Evolutionary conservation across 2,797 vertebrate species (phyloP).

Genomic region (Anguilla anguilla): DNA sequence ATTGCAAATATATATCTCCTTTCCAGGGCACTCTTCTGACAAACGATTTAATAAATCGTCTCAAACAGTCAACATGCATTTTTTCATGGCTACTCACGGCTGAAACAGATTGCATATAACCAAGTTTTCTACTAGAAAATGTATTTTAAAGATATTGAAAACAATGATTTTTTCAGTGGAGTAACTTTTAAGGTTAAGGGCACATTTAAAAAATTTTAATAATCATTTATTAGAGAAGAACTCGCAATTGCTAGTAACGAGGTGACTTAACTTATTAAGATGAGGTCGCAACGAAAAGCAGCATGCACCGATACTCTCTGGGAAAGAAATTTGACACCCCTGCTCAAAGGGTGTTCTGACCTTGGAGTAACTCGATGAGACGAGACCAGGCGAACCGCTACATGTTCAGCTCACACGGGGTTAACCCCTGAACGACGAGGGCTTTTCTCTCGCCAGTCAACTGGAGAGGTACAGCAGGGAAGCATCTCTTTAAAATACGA

Average conservation of each 20-base stretch:
- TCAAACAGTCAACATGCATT: not conserved
- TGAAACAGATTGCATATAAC: not conserved
- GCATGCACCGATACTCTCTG: not conserved
- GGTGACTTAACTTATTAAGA: not conserved
- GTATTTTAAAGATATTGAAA: not conserved
- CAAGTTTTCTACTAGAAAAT: conserved; percentile 6
- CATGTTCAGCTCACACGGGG: not conserved
- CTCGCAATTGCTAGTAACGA: not conserved
- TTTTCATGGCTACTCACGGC: not conserved
- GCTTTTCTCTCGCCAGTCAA: not conserved
- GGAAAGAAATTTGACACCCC: conserved; percentile 1
- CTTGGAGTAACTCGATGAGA: not conserved
- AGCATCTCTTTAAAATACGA: not conserved
- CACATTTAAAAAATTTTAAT: not conserved
- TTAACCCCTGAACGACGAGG: not conserved
- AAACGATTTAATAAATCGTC: not conserved
- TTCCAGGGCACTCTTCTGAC: not conserved
- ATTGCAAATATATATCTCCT: not conserved
- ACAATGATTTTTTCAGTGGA: not conserved
- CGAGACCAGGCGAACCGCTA: not conserved
- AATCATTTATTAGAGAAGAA: not conserved
- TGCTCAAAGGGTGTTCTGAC: not conserved
- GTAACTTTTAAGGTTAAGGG: not conserved
- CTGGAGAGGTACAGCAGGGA: not conserved
- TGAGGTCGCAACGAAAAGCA: not conserved